Conservation (phyloP, 2,797 vertebrate species). For the Vespertilio murinus region DNA sequence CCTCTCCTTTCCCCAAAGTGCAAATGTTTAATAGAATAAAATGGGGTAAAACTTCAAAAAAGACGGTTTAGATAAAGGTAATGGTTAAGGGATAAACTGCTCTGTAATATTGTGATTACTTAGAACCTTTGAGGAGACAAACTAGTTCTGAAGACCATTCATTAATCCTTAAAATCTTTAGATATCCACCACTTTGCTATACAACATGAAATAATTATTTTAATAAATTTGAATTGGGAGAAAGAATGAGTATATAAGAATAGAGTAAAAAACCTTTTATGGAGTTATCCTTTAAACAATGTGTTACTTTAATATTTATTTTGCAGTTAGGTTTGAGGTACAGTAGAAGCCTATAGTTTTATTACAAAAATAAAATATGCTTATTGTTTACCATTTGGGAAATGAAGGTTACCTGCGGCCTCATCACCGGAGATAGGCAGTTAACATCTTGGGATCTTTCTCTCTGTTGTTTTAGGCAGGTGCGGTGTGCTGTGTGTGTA, state of each 20-base stretch:
- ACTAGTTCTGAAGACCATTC: background rate
- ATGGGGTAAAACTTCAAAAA: slow-evolving; percentile 18
- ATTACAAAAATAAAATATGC: slow-evolving; percentile 11
- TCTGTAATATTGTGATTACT: background rate
- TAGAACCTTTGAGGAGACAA: background rate
- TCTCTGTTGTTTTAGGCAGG: background rate
- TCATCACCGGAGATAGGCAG: background rate
- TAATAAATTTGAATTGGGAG: background rate
- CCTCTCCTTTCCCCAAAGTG: background rate
- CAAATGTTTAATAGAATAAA: slow-evolving; percentile 39
- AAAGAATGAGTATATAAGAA: background rate
- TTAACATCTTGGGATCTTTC: background rate
- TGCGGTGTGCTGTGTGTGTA: background rate
- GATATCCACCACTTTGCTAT: background rate
- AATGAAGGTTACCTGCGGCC: background rate
- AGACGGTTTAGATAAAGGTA: slow-evolving; percentile 34
- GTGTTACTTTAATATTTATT: no score
- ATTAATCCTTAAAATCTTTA: slow-evolving; percentile 26
- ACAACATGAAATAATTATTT: background rate
- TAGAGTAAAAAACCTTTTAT: background rate
- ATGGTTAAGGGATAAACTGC: background rate
- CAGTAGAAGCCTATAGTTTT: background rate
- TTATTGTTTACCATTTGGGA: slow-evolving; percentile 30
- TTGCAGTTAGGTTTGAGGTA: no score
- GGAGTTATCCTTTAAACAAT: background rate